Percentiles rank a stretch among this genome's conserved stretches.
phyloP scores from a whole-genome alignment of 2,888 invertebrate genomes.

The Erebia aethiops region DNA sequence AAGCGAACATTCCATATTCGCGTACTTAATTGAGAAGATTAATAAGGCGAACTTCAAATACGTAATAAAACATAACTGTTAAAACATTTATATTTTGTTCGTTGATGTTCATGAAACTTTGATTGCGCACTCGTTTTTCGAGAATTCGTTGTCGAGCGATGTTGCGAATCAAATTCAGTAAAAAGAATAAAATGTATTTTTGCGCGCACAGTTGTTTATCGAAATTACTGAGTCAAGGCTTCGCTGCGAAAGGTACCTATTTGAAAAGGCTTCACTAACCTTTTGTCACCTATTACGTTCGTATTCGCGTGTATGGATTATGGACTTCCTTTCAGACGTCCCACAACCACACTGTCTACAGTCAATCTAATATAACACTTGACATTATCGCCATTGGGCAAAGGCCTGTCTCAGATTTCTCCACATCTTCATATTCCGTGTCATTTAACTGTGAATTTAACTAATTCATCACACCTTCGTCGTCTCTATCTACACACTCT shows the following conservation, averaged over 20 bases:
- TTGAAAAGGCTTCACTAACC: constrained; percentile 37
- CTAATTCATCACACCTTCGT: too few relatives aligned
- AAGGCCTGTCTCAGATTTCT: too few relatives aligned
- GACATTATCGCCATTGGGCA: too few relatives aligned
- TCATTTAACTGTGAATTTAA: too few relatives aligned
- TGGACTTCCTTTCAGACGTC: neutral
- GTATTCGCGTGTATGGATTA: constrained; percentile 22
- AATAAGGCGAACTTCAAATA: neutral
- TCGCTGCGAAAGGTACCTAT: constrained; percentile 37
- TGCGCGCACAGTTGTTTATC: constrained; percentile 32
- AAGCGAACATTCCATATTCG: constrained; percentile 13
- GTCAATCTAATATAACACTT: too few relatives aligned
- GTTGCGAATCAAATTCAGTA: constrained; percentile 47
- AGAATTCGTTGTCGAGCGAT: constrained; percentile 61
- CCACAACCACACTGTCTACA: too few relatives aligned
- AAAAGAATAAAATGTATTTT: constrained; percentile 43
- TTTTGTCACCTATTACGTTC: constrained; percentile 27
- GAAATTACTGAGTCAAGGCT: constrained; percentile 41
- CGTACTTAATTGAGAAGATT: neutral
- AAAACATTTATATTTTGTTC: constrained; percentile 10
- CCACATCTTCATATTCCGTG: too few relatives aligned
- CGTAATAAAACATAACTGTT: constrained; percentile 17
- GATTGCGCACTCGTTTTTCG: constrained; percentile 64
- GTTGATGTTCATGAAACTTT: constrained; percentile 50
- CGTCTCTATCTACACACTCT: too few relatives aligned